Percentiles rank a stretch among this genome's conserved stretches.
These are phyloP conservation scores for Drosophila anomalata DNA, from an alignment of 2,888 invertebrate species.

Conservation along the genomic window DNA sequence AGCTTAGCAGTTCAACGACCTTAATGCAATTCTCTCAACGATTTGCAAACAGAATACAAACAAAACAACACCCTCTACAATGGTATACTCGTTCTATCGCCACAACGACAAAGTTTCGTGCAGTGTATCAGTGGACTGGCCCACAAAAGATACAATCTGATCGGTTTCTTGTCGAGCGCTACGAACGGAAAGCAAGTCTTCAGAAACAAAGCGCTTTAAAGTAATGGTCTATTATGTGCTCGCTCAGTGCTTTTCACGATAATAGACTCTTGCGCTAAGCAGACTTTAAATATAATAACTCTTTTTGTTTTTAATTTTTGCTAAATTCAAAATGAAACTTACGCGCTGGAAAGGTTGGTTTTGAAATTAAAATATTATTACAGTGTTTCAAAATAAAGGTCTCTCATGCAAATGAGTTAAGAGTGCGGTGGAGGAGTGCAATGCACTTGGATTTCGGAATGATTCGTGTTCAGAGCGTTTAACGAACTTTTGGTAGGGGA, in stretches of 20 bases:
- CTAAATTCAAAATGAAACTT: slow-evolving; percentile 68
- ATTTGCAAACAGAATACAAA: slow-evolving; percentile 84
- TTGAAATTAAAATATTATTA: slow-evolving; percentile 48
- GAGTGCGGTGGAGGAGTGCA: slow-evolving; percentile 36
- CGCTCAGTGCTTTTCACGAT: slow-evolving; percentile 80
- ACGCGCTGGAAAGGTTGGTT: slow-evolving; percentile 61
- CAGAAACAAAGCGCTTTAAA: slow-evolving; percentile 58
- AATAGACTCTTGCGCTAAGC: slow-evolving; percentile 78
- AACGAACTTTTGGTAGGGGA: slow-evolving; percentile 60
- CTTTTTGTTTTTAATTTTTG: slow-evolving; percentile 31
- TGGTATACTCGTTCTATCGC: slow-evolving; percentile 24
- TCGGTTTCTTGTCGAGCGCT: slow-evolving; percentile 38
- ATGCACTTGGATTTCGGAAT: slow-evolving; percentile 44
- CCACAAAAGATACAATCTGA: slow-evolving; percentile 51
- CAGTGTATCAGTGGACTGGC: slow-evolving; percentile 63
- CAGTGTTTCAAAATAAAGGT: slow-evolving; percentile 31
- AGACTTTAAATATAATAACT: slow-evolving; percentile 19
- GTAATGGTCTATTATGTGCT: slow-evolving; percentile 80
- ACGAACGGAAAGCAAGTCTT: slow-evolving; percentile 3
- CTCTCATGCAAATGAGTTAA: slow-evolving; percentile 25
- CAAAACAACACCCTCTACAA: slow-evolving; percentile 76
- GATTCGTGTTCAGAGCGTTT: slow-evolving; percentile 58
- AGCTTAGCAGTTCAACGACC: slow-evolving; percentile 56
- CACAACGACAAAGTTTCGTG: slow-evolving; percentile 35
- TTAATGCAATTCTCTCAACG: slow-evolving; percentile 84